phyloP scores from a whole-genome alignment of 2,797 vertebrate genomes.

The Pipistrellus pygmaeus region DNA sequence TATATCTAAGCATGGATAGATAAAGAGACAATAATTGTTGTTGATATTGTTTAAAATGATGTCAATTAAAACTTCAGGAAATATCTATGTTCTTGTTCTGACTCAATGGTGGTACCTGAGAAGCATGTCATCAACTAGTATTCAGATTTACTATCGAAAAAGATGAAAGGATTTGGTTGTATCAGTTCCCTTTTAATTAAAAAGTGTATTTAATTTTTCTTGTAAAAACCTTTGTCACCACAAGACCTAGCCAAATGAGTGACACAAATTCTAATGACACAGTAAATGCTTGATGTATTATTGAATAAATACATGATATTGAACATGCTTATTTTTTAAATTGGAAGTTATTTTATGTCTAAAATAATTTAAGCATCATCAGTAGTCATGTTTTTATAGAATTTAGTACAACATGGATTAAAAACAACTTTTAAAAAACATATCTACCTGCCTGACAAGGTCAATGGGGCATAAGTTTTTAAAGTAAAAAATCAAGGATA shows the following conservation, averaged over 20 bases:
- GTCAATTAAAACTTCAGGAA: not conserved
- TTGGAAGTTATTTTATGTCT: not conserved
- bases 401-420: constrained; percentile 31
- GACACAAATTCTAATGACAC: constrained; percentile 8
- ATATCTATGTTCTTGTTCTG: not conserved
- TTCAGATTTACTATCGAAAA: constrained; percentile 21
- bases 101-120: not conserved
- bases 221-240: not conserved
- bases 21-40: not conserved
- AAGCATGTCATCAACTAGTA: not conserved
- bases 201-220: not conserved
- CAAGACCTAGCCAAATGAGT: not conserved
- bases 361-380: not conserved
- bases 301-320: not conserved
- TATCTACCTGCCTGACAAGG: not conserved
- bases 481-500: not conserved
- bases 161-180: not conserved
- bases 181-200: not conserved
- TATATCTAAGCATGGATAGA: not conserved
- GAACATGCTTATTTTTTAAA: constrained; percentile 11
- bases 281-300: not conserved
- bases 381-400: not conserved
- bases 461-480: not conserved
- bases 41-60: not conserved
- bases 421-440: not conserved